phyloP scores from a whole-genome alignment of 2,797 vertebrate species.

The Yasuhikotakia modesta region DNA sequence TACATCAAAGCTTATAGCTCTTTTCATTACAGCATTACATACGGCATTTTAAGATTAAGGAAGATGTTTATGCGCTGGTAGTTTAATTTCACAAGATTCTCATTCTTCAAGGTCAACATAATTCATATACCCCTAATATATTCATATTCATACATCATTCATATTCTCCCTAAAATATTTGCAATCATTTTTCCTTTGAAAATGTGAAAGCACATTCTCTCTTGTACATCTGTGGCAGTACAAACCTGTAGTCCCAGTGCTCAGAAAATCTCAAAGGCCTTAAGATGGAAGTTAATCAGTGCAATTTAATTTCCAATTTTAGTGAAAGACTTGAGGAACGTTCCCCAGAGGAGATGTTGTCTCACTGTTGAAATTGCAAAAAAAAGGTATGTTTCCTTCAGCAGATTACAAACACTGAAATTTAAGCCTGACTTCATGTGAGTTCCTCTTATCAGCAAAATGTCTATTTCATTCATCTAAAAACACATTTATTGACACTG shows the following conservation, averaged over 20 bases:
- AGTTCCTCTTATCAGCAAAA: not conserved
- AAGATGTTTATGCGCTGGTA: not conserved
- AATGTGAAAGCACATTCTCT: not conserved
- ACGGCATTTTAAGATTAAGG: not conserved
- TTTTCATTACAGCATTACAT: not conserved
- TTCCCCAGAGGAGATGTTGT: constrained; percentile 24
- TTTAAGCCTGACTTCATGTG: constrained; percentile 6
- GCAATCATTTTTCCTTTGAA: constrained; percentile 4
- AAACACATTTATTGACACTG: constrained; percentile 10
- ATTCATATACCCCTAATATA: not conserved
- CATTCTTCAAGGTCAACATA: not conserved
- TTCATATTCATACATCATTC: not conserved
- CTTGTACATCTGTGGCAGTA: not conserved
- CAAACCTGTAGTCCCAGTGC: constrained; percentile 6
- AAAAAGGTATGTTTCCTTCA: constrained; percentile 24
- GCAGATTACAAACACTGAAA: not conserved
- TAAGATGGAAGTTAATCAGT: constrained; percentile 25
- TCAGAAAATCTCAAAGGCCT: constrained; percentile 13
- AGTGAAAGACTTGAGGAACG: constrained; percentile 20
- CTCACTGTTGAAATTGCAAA: not conserved
- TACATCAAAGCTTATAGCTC: not conserved
- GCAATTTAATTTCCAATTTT: constrained; percentile 40
- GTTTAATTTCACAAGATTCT: constrained; percentile 15
- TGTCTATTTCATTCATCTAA: not conserved
- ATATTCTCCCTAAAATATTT: constrained; percentile 15